phyloP scores from a whole-genome alignment of 2,888 invertebrate species.

The Melanargia galathea region DNA sequence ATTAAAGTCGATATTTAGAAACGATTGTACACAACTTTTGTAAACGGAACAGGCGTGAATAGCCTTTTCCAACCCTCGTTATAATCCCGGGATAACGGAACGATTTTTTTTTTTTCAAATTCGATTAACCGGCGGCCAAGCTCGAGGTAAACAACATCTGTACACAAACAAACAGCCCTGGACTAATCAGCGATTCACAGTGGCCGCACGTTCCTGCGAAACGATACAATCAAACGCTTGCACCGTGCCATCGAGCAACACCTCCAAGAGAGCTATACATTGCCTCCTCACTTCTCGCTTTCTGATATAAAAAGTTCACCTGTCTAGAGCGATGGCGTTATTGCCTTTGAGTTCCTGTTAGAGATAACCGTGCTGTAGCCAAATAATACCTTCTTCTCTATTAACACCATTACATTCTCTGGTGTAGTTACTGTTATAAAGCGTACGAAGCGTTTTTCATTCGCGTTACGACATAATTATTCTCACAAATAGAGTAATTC shows the following conservation, averaged over 20 bases:
- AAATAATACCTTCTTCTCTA: too few relatives aligned
- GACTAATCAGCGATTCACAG: constrained; percentile 17
- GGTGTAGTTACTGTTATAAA: too few relatives aligned
- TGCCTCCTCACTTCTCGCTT: not conserved
- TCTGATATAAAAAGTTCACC: too few relatives aligned
- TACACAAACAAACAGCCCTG: constrained; percentile 12
- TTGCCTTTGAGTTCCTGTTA: too few relatives aligned
- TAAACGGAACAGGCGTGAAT: not conserved
- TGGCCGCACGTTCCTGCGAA: constrained; percentile 18
- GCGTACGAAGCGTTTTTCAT: too few relatives aligned
- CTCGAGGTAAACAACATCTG: constrained; percentile 5
- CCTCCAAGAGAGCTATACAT: not conserved
- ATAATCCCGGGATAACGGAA: not conserved
- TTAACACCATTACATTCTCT: too few relatives aligned
- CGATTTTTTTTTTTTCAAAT: constrained; percentile 10
- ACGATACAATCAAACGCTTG: constrained; percentile 4
- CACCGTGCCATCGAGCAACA: not conserved
- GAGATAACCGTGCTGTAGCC: too few relatives aligned
- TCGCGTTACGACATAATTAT: too few relatives aligned
- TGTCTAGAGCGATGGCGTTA: too few relatives aligned
- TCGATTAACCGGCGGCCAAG: constrained; percentile 2
- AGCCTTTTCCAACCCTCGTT: not conserved
- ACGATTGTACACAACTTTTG: not conserved
- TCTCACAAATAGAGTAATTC: too few relatives aligned
- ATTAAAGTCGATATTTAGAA: not conserved